phyloP scores from a whole-genome alignment of 1,140 invertebrate species.

The Zaprionus ghesquierei region DNA sequence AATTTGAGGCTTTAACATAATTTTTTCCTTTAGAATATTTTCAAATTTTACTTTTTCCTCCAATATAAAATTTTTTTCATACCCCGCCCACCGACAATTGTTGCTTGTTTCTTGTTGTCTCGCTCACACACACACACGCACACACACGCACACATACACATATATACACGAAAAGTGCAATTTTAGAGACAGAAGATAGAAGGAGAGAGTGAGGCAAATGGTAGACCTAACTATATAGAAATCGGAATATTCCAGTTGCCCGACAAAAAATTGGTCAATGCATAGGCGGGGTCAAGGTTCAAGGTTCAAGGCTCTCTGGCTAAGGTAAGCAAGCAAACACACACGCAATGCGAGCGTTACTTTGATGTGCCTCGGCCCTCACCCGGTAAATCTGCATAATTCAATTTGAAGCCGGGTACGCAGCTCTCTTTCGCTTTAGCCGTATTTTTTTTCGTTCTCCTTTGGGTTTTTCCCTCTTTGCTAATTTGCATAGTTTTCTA shows the following conservation, averaged over 20 bases:
- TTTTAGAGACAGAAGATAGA: no score
- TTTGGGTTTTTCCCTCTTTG: neutral
- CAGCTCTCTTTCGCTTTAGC: neutral
- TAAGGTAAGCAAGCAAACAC: neutral
- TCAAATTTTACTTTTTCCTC: neutral
- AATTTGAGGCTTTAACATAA: constrained; percentile 19
- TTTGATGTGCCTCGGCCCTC: no score
- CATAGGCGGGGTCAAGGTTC: neutral
- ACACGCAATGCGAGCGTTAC: neutral
- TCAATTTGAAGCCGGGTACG: constrained; percentile 24
- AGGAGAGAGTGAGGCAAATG: neutral
- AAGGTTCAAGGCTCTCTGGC: neutral
- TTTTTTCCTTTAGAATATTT: neutral
- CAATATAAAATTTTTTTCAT: constrained; percentile 6
- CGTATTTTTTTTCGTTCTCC: neutral
- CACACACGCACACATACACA: neutral
- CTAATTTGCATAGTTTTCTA: constrained; percentile 51
- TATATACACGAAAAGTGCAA: neutral
- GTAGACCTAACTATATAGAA: no score
- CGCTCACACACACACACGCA: neutral
- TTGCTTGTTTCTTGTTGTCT: constrained; percentile 30
- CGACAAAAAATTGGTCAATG: no score
- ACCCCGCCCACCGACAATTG: constrained; percentile 13
- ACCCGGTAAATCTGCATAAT: constrained; percentile 51
- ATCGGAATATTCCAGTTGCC: neutral